Conservation (phyloP, 1,140 invertebrate genomes). For the Caligus rogercresseyi region DNA sequence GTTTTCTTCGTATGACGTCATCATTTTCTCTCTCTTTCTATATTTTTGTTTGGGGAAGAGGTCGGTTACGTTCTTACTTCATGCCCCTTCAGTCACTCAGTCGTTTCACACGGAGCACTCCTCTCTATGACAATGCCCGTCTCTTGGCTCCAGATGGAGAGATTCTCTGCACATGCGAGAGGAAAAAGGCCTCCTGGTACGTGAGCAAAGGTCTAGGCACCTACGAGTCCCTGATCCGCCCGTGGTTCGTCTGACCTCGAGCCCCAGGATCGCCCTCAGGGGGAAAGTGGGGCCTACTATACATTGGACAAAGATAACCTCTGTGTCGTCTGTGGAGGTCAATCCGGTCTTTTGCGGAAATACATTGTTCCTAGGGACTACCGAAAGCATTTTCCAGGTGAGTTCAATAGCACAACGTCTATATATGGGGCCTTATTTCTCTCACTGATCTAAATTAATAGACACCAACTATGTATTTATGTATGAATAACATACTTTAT, state of each 20-base stretch:
- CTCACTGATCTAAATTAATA: not conserved
- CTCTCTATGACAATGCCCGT: constrained; percentile 60
- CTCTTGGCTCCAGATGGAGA: constrained; percentile 59
- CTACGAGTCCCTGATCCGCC: constrained; percentile 31
- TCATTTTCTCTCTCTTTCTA: too few relatives aligned
- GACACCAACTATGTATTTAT: too few relatives aligned
- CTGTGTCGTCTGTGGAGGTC: constrained; percentile 62
- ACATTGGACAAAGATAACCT: constrained; percentile 43
- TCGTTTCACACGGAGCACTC: constrained; percentile 36
- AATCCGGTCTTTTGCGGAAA: constrained; percentile 52
- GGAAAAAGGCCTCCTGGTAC: constrained; percentile 62
- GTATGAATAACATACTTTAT: too few relatives aligned
- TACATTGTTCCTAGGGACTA: constrained; percentile 68
- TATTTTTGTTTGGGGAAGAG: too few relatives aligned
- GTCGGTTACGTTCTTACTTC: too few relatives aligned
- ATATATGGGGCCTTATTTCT: not conserved
- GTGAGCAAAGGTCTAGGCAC: constrained; percentile 42
- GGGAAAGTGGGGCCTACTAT: constrained; percentile 11
- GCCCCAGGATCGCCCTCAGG: constrained; percentile 46
- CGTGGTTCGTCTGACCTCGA: constrained; percentile 58
- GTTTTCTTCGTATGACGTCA: too few relatives aligned
- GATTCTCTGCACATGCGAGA: constrained; percentile 55
- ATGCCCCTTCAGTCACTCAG: too few relatives aligned
- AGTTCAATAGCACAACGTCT: not conserved
- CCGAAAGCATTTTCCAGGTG: constrained; percentile 55